phyloP scores from a whole-genome alignment of 53 echinoderm and acorn worm species.

The Holothuria leucospilota region DNA sequence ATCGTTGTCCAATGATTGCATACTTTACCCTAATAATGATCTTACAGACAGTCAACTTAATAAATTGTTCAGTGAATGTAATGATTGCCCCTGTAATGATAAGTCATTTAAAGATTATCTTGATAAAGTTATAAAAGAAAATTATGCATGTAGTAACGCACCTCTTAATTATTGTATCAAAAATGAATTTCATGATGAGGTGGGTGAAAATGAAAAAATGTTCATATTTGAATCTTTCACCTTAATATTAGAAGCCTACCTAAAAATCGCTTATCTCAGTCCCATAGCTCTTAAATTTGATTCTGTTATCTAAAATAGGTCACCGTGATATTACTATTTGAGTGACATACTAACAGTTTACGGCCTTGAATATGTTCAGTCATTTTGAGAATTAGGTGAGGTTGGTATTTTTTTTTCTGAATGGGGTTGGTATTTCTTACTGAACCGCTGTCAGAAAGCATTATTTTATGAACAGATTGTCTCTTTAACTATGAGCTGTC shows the following conservation, averaged over 20 bases:
- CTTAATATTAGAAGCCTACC: not conserved
- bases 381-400: not conserved
- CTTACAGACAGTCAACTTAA: too few species aligned
- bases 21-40: too few species aligned
- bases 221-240: not conserved
- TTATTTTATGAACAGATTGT: constrained; percentile 11
- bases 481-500: not conserved
- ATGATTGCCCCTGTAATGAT: not conserved
- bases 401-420: constrained; percentile 12
- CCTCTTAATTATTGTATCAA: not conserved
- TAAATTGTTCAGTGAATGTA: too few species aligned
- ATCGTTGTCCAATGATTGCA: too few species aligned
- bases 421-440: too few species aligned
- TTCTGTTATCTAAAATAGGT: constrained; percentile 7
- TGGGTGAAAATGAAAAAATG: not conserved
- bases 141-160: not conserved
- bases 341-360: not conserved
- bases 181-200: not conserved
- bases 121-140: constrained; percentile 1
- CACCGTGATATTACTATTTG: not conserved
- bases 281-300: not conserved
- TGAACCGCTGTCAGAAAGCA: not conserved
- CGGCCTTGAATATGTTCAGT: not conserved
- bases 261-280: not conserved
- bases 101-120: not conserved